A percentile compares a stretch with the other conserved stretches of the same genome.
Evolutionary conservation across 2,888 invertebrate genomes (phyloP).

Genomic region (Cephus pulcher): DNA sequence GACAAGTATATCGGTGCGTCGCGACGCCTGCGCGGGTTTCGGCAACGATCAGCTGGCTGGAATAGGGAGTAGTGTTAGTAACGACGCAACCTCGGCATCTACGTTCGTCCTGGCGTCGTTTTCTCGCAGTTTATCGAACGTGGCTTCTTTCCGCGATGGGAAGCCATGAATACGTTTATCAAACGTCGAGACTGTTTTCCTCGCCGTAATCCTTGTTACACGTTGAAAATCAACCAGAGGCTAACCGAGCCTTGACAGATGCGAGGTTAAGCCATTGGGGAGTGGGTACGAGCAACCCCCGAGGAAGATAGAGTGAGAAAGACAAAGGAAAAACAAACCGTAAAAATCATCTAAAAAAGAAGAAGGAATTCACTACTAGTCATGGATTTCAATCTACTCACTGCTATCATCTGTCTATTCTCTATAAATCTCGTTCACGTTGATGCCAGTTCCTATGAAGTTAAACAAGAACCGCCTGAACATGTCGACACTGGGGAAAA

Average conservation of each 20-base stretch:
- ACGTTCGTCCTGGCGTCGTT: slow-evolving; percentile 22
- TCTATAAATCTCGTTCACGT: neutral
- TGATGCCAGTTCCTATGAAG: neutral
- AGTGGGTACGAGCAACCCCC: neutral
- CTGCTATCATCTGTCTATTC: neutral
- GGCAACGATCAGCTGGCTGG: slow-evolving; percentile 63
- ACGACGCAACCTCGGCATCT: slow-evolving; percentile 28
- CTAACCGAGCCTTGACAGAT: neutral
- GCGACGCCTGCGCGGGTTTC: slow-evolving; percentile 59
- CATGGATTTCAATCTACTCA: neutral
- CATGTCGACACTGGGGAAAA: neutral
- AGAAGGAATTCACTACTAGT: neutral
- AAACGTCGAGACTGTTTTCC: neutral
- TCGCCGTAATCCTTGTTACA: neutral
- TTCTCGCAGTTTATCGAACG: slow-evolving; percentile 1
- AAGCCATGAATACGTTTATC: neutral
- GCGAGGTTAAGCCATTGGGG: neutral
- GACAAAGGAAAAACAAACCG: neutral
- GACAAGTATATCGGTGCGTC: slow-evolving; percentile 26
- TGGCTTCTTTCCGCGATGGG: neutral
- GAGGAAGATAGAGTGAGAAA: no score
- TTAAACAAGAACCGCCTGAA: neutral
- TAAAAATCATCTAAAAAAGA: neutral
- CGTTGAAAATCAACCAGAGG: neutral
- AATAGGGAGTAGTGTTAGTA: slow-evolving; percentile 22